Evolutionary conservation across 2,888 invertebrate species (phyloP).

Genomic region (Flexamia atlantica): DNA sequence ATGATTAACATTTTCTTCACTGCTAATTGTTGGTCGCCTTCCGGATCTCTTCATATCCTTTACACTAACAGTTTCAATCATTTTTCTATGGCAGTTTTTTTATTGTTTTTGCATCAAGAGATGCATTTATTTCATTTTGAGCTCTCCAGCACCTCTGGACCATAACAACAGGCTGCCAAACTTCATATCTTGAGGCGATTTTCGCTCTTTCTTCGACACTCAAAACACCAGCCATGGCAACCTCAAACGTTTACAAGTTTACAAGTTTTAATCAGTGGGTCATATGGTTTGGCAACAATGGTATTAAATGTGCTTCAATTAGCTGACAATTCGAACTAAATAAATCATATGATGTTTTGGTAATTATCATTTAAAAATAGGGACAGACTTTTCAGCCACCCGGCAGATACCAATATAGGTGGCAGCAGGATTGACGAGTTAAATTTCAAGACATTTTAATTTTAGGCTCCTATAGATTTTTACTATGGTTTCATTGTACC

Average conservation of each 20-base stretch:
- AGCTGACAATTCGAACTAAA: neutral
- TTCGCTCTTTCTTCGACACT: conserved; percentile 19
- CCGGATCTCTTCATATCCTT: conserved; percentile 32
- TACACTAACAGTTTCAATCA: conserved; percentile 43
- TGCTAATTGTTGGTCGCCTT: conserved; percentile 24
- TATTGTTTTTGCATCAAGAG: conserved; percentile 13
- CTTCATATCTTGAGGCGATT: conserved; percentile 47
- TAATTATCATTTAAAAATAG: conserved; percentile 14
- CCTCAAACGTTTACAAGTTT: too few relatives aligned
- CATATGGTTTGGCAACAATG: conserved; percentile 19
- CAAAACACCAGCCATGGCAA: conserved; percentile 2
- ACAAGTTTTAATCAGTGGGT: neutral
- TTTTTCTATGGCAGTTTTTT: conserved; percentile 8
- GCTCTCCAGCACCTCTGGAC: conserved; percentile 52
- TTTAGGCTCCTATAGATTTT: too few relatives aligned
- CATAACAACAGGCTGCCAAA: conserved; percentile 36
- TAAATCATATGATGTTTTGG: neutral
- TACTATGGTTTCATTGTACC: too few relatives aligned
- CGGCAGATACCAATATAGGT: neutral
- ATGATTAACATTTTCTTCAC: conserved; percentile 5
- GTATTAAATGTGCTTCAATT: conserved; percentile 1
- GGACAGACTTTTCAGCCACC: conserved; percentile 36
- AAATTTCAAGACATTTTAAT: too few relatives aligned
- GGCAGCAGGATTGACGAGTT: too few relatives aligned
- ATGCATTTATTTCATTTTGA: conserved; percentile 23